Conservation (phyloP, 2,797 vertebrate species). For the Characodon lateralis region DNA sequence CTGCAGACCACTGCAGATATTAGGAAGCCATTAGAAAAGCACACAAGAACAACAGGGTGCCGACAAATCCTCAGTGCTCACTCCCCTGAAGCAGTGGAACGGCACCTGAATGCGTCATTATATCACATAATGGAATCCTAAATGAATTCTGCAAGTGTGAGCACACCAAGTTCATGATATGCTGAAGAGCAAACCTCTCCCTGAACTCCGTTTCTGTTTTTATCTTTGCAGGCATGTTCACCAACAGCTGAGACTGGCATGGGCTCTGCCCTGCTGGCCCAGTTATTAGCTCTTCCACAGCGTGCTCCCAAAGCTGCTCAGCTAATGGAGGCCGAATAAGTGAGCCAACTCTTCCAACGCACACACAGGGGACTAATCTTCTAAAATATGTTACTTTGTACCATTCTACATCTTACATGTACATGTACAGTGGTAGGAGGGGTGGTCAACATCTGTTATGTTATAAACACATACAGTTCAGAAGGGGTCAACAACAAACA, state of each 20-base stretch:
- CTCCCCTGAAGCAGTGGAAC: constrained; percentile 12
- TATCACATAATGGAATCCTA: constrained; percentile 26
- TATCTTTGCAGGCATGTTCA: constrained; percentile 57
- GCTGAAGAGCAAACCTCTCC: constrained; percentile 52
- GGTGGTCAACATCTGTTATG: constrained; percentile 33
- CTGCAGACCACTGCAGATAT: constrained; percentile 21
- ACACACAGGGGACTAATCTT: constrained; percentile 41
- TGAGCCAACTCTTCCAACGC: constrained; percentile 31
- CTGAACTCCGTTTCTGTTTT: constrained; percentile 52
- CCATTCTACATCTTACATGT: neutral
- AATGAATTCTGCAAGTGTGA: constrained; percentile 28
- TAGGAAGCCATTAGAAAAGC: constrained; percentile 25
- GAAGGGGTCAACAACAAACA: constrained; percentile 41
- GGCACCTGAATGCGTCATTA: constrained; percentile 42
- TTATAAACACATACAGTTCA: constrained; percentile 63
- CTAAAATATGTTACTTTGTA: constrained; percentile 6
- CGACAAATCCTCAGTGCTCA: constrained; percentile 11
- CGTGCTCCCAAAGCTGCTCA: constrained; percentile 58
- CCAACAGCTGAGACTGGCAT: constrained; percentile 54
- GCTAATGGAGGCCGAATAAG: constrained; percentile 56
- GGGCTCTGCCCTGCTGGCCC: constrained; percentile 51
- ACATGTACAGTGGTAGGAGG: neutral
- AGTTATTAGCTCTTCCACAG: constrained; percentile 65
- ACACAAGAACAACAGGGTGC: constrained; percentile 20
- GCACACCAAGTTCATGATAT: constrained; percentile 15